Evolutionary conservation across 1,140 invertebrate genomes (phyloP), one percentile per base, ranked within the genome.

Genomic region (Lasioglossum baleicum): DNA sequence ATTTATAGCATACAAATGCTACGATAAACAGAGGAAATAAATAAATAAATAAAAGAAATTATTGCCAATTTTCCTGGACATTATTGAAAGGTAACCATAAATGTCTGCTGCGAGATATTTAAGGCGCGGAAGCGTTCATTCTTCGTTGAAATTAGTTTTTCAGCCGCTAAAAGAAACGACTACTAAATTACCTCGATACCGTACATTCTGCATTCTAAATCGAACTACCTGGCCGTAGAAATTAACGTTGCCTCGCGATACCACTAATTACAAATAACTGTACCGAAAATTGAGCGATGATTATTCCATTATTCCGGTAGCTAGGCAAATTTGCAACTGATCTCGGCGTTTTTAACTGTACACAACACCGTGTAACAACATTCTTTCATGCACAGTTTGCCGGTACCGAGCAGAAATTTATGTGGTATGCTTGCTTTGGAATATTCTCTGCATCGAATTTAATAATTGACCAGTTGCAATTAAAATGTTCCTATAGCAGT

Each of bases 201-300:
- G 61, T 73, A 64, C 35, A 67, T 60, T 69, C 42, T 77, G 63
- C 66, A 83, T 75, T 63, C 60, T 58, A 75, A 78, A 80, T 80
- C n/a, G 75, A 69, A 73, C 63, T 64, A 68, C 40, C 60, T 72
- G 44, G 35, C 68, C 80, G 58, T 64, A 44, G 73, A 83, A 83
- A 73, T 83, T 76, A 83, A 51, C 68, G 71, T 58, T 80, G 51
- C n/a, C 75, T 26, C 51, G 40, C 53, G 64, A 83, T 80, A 35
- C 51, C 31, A 66, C 20, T 68, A 73, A 84, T 84, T 75, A 68
- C 72, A 74, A 58, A 22, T 84, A 83, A 83, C 81, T 83, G 81
- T 84, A 84, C 51, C 75, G 44, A 80, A 74, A 83, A 61, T 65
- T 53, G 71, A 80, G 6, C 44, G 53, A 65, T 42, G 20, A 73